phyloP scores from a whole-genome alignment of 2,888 invertebrate genomes.

The Rutpela maculata region DNA sequence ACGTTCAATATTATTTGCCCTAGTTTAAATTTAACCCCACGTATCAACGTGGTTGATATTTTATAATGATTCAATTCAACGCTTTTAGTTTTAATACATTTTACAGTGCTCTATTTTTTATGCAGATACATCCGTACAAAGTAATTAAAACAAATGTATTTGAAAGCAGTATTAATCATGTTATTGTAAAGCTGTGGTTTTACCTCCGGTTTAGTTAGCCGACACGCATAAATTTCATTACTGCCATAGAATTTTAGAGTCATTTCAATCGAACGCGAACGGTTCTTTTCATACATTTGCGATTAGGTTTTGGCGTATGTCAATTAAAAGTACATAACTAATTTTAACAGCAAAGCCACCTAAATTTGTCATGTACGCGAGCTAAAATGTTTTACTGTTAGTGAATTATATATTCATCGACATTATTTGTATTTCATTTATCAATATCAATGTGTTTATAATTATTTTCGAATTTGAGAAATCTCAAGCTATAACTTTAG shows the following conservation, averaged over 20 bases:
- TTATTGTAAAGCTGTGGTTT: constrained; percentile 15
- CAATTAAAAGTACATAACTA: constrained; percentile 1
- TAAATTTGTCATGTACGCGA: background rate
- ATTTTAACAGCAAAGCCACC: background rate
- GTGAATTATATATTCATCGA: background rate
- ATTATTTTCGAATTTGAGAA: no score
- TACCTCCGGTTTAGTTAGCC: constrained; percentile 1
- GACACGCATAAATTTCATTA: constrained; percentile 14
- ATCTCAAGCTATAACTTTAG: no score
- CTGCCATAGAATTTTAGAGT: constrained; percentile 9
- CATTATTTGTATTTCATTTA: no score
- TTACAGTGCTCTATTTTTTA: constrained; percentile 12
- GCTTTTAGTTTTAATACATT: constrained; percentile 4
- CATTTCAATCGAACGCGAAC: constrained; percentile 15
- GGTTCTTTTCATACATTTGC: background rate
- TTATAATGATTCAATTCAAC: background rate
- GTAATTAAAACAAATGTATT: constrained; percentile 24
- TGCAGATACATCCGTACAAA: constrained; percentile 27
- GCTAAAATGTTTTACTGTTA: background rate
- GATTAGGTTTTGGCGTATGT: background rate
- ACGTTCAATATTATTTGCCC: no score
- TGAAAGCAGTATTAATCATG: constrained; percentile 15
- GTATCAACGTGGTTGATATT: background rate
- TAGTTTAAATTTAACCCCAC: no score
- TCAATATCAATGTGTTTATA: no score